Evolutionary conservation across 2,888 invertebrate species (phyloP).

Genomic region (Ophion costatus): DNA sequence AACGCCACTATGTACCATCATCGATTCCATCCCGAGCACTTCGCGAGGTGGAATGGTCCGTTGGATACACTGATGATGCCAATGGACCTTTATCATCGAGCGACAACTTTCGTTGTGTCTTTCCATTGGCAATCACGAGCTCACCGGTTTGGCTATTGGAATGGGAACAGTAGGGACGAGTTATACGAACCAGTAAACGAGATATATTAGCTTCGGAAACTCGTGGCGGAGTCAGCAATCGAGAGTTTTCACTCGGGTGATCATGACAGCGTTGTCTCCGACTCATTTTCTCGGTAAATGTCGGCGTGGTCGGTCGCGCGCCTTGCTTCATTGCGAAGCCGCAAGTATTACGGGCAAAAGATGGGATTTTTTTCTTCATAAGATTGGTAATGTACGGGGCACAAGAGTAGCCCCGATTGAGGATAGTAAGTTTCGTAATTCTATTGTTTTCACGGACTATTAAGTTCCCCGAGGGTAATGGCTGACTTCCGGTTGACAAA

Average conservation of each 20-base stretch:
- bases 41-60: background rate
- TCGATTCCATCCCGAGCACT: slow-evolving; percentile 20
- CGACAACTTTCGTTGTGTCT: background rate
- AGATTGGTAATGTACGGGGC: slow-evolving; percentile 74
- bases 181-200: background rate
- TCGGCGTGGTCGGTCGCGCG: slow-evolving; percentile 50
- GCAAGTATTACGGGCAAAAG: slow-evolving; percentile 52
- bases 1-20: slow-evolving; percentile 23
- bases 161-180: background rate
- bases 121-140: background rate
- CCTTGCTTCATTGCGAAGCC: slow-evolving; percentile 44
- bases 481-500: slow-evolving; percentile 77
- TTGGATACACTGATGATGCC: slow-evolving; percentile 3
- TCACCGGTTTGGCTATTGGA: background rate
- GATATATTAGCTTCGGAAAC: slow-evolving; percentile 5
- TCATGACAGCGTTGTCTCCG: slow-evolving; percentile 45
- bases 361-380: slow-evolving; percentile 76
- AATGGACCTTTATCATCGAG: background rate
- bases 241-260: slow-evolving; percentile 31
- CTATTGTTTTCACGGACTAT: slow-evolving; percentile 84
- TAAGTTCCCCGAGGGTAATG: slow-evolving; percentile 82
- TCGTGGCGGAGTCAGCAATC: slow-evolving; percentile 34
- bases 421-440: slow-evolving; percentile 78
- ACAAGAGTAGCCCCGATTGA: slow-evolving; percentile 48
- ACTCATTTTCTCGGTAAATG: slow-evolving; percentile 61